These are phyloP conservation scores for Xerus inauris DNA, from an alignment of 2,113 vertebrate species.

Conservation along the genomic window DNA sequence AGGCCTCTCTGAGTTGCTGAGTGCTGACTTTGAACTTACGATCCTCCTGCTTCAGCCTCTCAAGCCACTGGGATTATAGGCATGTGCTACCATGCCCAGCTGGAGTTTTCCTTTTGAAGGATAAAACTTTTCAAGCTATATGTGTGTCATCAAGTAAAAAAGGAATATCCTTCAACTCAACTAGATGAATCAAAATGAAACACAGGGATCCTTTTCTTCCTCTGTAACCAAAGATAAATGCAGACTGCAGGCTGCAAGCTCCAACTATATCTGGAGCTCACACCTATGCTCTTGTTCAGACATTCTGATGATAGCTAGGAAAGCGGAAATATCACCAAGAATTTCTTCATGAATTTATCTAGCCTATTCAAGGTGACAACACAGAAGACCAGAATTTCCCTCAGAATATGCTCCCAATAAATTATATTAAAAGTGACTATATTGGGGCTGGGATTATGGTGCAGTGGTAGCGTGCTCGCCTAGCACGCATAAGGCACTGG, in stretches of 20 bases:
- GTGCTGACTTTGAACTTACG: too few species aligned
- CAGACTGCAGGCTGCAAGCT: not conserved
- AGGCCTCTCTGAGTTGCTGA: too few species aligned
- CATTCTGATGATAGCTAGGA: not conserved
- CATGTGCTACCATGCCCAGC: too few species aligned
- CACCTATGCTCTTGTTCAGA: not conserved
- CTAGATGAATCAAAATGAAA: not conserved
- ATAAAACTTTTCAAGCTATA: not conserved
- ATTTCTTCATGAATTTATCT: not conserved
- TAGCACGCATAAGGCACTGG: too few species aligned
- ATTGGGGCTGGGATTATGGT: too few species aligned
- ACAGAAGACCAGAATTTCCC: not conserved
- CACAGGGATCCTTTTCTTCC: not conserved
- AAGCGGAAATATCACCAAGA: not conserved
- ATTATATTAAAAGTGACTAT: not conserved
- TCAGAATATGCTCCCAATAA: not conserved
- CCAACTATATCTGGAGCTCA: not conserved
- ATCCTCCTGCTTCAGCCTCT: too few species aligned
- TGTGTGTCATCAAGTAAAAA: not conserved
- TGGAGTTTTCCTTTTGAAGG: not conserved
- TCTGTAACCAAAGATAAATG: not conserved
- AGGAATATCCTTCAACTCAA: not conserved
- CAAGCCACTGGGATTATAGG: too few species aligned
- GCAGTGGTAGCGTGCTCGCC: too few species aligned
- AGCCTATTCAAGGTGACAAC: not conserved